Base-by-base conservation (phyloP, 2,113 vertebrate genomes). In the Passer montanus region DNA sequence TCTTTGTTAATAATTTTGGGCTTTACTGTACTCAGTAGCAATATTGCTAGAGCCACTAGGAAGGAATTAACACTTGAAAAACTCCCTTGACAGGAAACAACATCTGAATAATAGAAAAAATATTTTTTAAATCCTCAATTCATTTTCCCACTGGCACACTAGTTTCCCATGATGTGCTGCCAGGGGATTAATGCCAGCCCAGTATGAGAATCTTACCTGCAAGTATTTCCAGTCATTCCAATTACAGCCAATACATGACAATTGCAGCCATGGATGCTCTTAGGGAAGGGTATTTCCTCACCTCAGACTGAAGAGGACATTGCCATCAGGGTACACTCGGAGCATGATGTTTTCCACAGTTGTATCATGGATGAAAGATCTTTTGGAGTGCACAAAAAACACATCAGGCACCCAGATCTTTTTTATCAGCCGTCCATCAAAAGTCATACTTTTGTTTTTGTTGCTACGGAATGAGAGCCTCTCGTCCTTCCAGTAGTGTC, bases 401-500 rank as follows among this genome's bases (percentile, higher is more conserved):
- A 99, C 98, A 53, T 99, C 99, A 11, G 99, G 98, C 7, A 99
- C 98, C 99, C 99, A 99, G 80, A 99, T 99, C 98, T 99, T 99
- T 96, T 98, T 98, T 44, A 99, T 98, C 77, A 99, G 96, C 59
- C 99, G 98, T 3, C 98, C 98, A 93, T 99, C 99, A 5, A 99
- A 99, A 26, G 99, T 99, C 96, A 99, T 98, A 49, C 99, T 99
- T 98, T 96, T 98, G 94, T 99, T 99, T 96, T 94, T 99, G 31
- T 95, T 97, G 37, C 99, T 99, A 17, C 91, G 98, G 95, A 99
- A 99, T 18, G 99, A 98, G 82, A 99, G 98, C 2, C 99, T 98
- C 95, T 99, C 99, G 56, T 99, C 99, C 92, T 99, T 99, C 99
- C 99, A 99, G 97, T 99, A 99, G 97, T 99, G 99, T 58, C 98